These are phyloP conservation scores for Crambe crambe DNA, from an alignment of 37 sponge, comb jelly and placozoan species.

Conservation along the genomic window DNA sequence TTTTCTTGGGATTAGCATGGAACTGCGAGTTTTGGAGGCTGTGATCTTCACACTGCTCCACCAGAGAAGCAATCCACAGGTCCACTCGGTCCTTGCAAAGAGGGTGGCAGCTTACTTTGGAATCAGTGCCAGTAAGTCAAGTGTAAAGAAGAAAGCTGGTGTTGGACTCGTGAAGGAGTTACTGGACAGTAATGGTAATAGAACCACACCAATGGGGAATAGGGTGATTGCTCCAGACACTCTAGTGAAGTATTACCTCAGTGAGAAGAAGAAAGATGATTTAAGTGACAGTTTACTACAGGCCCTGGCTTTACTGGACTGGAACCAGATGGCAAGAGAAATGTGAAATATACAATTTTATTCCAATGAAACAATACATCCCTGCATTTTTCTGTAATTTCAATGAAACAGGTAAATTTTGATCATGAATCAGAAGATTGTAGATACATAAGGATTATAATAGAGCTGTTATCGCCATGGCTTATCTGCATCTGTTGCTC, in stretches of 20 bases:
- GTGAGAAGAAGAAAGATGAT: slow-evolving; percentile 41
- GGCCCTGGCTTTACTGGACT: slow-evolving; percentile 30
- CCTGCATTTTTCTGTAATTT: too few species aligned
- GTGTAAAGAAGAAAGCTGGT: not conserved
- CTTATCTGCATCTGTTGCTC: too few species aligned
- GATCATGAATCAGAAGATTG: too few species aligned
- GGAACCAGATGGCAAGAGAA: slow-evolving; percentile 17
- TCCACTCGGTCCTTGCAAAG: slow-evolving; percentile 20
- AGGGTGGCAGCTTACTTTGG: slow-evolving; percentile 28
- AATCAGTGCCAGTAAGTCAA: slow-evolving; percentile 7
- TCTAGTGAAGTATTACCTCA: not conserved
- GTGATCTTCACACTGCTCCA: slow-evolving; percentile 11
- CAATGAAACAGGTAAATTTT: too few species aligned
- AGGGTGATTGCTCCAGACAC: not conserved
- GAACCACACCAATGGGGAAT: slow-evolving; percentile 16
- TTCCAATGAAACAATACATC: not conserved
- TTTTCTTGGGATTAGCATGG: slow-evolving; percentile 38
- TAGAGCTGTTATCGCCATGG: too few species aligned
- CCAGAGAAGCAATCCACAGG: not conserved
- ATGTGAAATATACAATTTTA: not conserved
- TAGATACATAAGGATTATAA: too few species aligned
- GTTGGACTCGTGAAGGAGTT: not conserved
- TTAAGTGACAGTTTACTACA: slow-evolving; percentile 37
- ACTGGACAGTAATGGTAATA: not conserved
- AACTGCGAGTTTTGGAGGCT: slow-evolving; percentile 43